Conservation (phyloP, 2,888 invertebrate species). For the Leptinotarsa haldemani region DNA sequence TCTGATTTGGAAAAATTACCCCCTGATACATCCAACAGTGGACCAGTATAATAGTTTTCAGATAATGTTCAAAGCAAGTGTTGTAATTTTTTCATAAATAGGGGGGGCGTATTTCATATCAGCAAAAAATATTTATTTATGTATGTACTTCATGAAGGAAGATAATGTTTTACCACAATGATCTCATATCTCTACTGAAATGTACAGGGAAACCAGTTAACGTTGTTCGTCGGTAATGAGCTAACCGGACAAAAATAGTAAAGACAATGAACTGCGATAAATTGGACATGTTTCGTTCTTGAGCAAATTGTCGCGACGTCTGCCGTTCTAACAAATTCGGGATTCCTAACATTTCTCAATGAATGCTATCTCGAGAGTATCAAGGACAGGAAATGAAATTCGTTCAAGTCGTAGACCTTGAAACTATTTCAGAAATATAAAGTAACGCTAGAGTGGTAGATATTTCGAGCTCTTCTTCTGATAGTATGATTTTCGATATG, state of each 20-base stretch:
- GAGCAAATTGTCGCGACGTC: not conserved
- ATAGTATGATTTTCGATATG: not conserved
- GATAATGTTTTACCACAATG: not conserved
- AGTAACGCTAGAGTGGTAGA: not conserved
- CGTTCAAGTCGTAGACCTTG: constrained; percentile 1
- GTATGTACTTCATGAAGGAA: too few species aligned
- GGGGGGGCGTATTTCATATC: too few species aligned
- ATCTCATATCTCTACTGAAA: not conserved
- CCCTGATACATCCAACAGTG: too few species aligned
- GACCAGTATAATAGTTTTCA: too few species aligned
- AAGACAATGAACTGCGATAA: not conserved
- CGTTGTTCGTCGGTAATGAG: not conserved
- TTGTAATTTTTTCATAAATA: too few species aligned
- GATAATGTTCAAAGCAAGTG: too few species aligned
- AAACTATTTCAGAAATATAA: constrained; percentile 8
- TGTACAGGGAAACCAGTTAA: not conserved
- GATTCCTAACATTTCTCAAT: constrained; percentile 3
- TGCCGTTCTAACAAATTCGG: not conserved
- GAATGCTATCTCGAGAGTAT: not conserved
- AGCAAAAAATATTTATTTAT: too few species aligned
- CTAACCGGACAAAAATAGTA: not conserved
- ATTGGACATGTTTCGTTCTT: not conserved
- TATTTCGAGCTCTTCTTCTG: not conserved
- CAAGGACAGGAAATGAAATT: constrained; percentile 14
- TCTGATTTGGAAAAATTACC: too few species aligned